These are phyloP conservation scores for Florisuga fusca DNA, from an alignment of 2,797 vertebrate species.

Conservation along the genomic window DNA sequence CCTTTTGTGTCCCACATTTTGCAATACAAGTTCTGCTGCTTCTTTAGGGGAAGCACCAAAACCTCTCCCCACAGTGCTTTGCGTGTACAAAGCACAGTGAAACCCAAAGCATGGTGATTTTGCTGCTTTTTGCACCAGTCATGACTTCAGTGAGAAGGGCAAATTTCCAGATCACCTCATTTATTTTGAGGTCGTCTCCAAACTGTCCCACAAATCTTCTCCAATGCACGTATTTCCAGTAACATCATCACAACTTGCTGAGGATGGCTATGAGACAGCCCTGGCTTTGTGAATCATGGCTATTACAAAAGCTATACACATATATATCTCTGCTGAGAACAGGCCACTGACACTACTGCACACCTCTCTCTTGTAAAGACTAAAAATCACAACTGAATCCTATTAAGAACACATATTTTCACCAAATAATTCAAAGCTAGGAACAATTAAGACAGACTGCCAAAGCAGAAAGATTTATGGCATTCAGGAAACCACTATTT, in stretches of 20 bases:
- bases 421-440: neutral
- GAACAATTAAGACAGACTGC: slow-evolving; percentile 29
- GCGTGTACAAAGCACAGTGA: neutral
- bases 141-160: neutral
- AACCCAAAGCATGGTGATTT: neutral
- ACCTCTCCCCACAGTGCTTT: neutral
- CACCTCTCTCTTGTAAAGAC: neutral
- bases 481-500: slow-evolving; percentile 38
- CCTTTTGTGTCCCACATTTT: neutral
- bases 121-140: neutral
- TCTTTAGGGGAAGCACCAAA: neutral
- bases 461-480: slow-evolving; percentile 27
- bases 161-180: neutral
- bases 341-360: neutral
- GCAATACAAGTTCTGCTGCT: neutral
- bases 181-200: neutral
- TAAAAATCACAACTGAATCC: neutral
- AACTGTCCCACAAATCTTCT: neutral
- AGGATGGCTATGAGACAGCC: neutral
- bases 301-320: accelerated
- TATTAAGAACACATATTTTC: neutral
- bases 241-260: neutral
- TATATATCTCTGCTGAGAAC: neutral
- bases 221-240: accelerated
- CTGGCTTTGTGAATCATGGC: neutral